A percentile compares a stretch with the other conserved stretches of the same genome.
These are phyloP conservation scores for Zele albiditarsus DNA, from an alignment of 2,888 invertebrate species.

Conservation along the genomic window DNA sequence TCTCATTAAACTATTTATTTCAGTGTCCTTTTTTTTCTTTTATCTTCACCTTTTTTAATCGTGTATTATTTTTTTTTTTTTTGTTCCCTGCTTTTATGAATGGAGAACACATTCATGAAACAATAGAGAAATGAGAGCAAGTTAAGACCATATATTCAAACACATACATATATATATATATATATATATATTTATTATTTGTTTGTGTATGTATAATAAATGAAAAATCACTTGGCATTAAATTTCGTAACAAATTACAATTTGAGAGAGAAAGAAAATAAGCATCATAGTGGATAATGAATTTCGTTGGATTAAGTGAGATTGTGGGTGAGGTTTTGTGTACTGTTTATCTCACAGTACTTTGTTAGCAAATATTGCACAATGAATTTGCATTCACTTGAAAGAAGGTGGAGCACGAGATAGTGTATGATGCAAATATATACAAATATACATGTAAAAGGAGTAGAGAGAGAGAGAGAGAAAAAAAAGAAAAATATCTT, in stretches of 20 bases:
- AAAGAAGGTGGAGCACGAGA: constrained; percentile 5
- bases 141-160: too few species aligned
- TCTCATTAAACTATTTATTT: constrained; percentile 10
- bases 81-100: not conserved
- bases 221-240: not conserved
- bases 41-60: not conserved
- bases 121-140: not conserved
- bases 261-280: not conserved
- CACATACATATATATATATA: not conserved
- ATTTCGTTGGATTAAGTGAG: not conserved
- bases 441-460: not conserved
- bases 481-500: not conserved
- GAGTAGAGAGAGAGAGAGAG: constrained; percentile 23
- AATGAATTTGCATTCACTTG: constrained; percentile 59
- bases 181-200: too few species aligned
- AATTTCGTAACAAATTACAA: constrained; percentile 22
- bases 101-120: not conserved
- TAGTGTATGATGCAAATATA: not conserved
- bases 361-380: constrained; percentile 51
- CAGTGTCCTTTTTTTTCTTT: constrained; percentile 1
- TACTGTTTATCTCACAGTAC: not conserved
- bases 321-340: not conserved
- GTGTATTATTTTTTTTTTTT: not conserved
- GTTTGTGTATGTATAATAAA: too few species aligned
- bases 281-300: not conserved